phyloP scores from a whole-genome alignment of 2,113 vertebrate genomes.

The Setophaga kirtlandii region DNA sequence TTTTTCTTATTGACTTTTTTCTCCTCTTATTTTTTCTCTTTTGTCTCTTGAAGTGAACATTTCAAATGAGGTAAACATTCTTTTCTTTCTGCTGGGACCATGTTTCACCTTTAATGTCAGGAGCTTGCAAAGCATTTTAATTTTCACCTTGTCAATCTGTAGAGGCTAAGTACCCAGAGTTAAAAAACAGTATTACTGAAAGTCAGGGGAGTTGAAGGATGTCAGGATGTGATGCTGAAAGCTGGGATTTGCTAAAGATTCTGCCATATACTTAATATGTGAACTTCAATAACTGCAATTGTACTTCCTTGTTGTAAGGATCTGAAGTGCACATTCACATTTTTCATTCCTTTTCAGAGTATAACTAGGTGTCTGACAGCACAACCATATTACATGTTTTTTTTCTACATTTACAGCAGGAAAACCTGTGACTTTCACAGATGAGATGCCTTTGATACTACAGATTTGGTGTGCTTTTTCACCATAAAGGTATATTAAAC shows the following conservation, averaged over 20 bases:
- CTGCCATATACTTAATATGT: not conserved
- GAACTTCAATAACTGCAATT: not conserved
- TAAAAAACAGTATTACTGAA: not conserved
- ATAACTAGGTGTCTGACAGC: not conserved
- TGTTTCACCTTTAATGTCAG: not conserved
- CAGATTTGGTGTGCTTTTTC: not conserved
- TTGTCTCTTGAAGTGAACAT: not conserved
- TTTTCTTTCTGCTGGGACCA: not conserved
- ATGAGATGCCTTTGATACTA: not conserved
- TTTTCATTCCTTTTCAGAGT: not conserved
- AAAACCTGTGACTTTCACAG: not conserved
- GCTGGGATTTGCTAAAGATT: not conserved
- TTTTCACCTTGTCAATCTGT: not conserved
- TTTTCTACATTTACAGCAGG: rapidly evolving
- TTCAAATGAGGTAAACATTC: not conserved
- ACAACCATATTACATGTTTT: not conserved
- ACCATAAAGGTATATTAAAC: not conserved
- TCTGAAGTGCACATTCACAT: not conserved
- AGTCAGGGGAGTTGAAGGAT: not conserved
- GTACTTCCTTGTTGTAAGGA: not conserved
- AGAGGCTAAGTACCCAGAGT: not conserved
- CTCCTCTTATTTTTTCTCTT: not conserved
- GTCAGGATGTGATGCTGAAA: not conserved
- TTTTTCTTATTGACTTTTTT: not conserved
- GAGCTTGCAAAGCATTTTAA: not conserved